Base-by-base conservation (phyloP, 2,888 invertebrate species). In the Thalpophila matura region DNA sequence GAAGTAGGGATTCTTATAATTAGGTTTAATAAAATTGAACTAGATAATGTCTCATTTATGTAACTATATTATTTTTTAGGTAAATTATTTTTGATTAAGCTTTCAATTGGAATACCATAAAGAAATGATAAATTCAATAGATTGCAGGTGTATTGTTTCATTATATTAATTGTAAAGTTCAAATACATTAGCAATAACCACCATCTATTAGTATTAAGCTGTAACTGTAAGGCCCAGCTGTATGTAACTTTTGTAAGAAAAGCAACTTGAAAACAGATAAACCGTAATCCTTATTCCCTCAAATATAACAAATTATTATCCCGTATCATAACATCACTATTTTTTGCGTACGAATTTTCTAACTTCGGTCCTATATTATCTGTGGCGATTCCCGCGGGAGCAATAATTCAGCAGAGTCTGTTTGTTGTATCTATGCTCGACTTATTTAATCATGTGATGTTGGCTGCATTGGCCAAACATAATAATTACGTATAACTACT, bases 321-420 rank as follows among this genome's bases (percentile, higher is more conserved):
- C 51, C 24, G 54, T 55, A 77, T 70, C 70, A 74, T 69, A 70
- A 78, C 79, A 74, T 63, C 81, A 80, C 80, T 84, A 84, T 85
- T 85, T 83, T 86, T 85, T 80, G 76, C 69, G 64, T 75, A 67
- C 74, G 62, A 80, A 81, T 79, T 82, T 80, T 65, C 73, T 72
- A 76, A 77, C 75, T 71, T 65, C 55, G 68, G 57, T 50, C 71
- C 64, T 76, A 78, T 75, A 83, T 81, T 85, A 85, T 86, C 83
- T 83, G 63, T 67, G 75, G 61, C 24, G 54, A 37, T 56, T 84
- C 85, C 77, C 83, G 35, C 20, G 73, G 78, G 86, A 53, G 72
- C 74, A 57, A 86, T 86, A 85, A 80, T 81, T 86, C 85, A 83
- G 64, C 56, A 51, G 63, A 69, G 61, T 71, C 70, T 68, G 73